Percentiles rank a stretch among this genome's conserved stretches.
Conservation (phyloP, 1,140 invertebrate species). For the Harlomillsia oculata region DNA sequence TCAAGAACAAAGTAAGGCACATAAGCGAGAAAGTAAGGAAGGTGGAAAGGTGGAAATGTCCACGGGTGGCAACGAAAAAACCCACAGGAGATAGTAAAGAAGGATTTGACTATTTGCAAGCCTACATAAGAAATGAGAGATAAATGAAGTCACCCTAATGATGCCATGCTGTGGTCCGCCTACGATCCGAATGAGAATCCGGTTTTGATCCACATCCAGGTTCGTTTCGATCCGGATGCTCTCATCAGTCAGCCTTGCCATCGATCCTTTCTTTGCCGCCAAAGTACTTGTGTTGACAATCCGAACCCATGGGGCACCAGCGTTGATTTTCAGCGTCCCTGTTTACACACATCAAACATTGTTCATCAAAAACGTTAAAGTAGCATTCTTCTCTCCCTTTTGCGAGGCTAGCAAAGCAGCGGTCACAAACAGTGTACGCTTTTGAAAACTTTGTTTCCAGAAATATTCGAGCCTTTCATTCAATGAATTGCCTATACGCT, state of each 20-base stretch:
- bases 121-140: slow-evolving; percentile 5
- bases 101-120: neutral
- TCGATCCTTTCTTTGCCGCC: slow-evolving; percentile 32
- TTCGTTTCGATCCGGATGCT: slow-evolving; percentile 34
- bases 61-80: slow-evolving; percentile 3
- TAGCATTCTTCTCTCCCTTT: too few relatives aligned
- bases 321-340: slow-evolving; percentile 34
- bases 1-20: too few relatives aligned
- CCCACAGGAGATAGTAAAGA: neutral
- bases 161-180: slow-evolving; percentile 30
- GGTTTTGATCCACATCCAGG: slow-evolving; percentile 31
- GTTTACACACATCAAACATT: too few relatives aligned
- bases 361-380: neutral
- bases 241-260: slow-evolving; percentile 28
- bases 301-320: slow-evolving; percentile 29
- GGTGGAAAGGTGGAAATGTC: neutral
- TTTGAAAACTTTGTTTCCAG: too few relatives aligned
- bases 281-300: slow-evolving; percentile 34
- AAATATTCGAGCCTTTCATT: too few relatives aligned
- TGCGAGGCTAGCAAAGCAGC: too few relatives aligned
- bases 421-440: too few relatives aligned
- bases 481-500: too few relatives aligned
- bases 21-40: neutral
- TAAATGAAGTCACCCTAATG: slow-evolving; percentile 34
- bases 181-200: slow-evolving; percentile 31